phyloP scores from a whole-genome alignment of 2,797 vertebrate genomes.

The Liparis tanakae region DNA sequence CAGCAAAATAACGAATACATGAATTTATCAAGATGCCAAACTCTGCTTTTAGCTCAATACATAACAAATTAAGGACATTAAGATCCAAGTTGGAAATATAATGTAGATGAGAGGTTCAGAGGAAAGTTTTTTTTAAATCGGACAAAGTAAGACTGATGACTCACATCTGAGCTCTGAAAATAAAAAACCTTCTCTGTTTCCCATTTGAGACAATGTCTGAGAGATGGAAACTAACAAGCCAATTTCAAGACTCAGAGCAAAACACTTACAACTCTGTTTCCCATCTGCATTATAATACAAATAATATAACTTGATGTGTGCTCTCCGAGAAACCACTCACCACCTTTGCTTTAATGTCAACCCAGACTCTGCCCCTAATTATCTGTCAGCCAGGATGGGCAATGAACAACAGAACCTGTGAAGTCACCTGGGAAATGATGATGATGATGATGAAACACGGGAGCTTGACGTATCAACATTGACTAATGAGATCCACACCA shows the following conservation, averaged over 20 bases:
- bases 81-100: background rate
- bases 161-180: constrained; percentile 36
- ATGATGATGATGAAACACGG: constrained; percentile 29
- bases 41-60: background rate
- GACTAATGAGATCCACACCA: constrained; percentile 45
- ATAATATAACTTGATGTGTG: constrained; percentile 9
- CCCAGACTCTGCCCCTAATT: constrained; percentile 52
- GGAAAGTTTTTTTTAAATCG: background rate
- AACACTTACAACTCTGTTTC: constrained; percentile 20
- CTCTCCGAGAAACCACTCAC: constrained; percentile 25
- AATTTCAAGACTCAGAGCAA: constrained; percentile 32
- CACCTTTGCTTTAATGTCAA: constrained; percentile 55
- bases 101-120: background rate
- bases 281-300: constrained; percentile 10
- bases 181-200: constrained; percentile 3
- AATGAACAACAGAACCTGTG: constrained; percentile 55
- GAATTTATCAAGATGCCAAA: no score
- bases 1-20: no score
- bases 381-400: constrained; percentile 41
- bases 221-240: constrained; percentile 19
- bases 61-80: background rate
- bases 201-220: constrained; percentile 8
- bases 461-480: constrained; percentile 39
- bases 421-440: constrained; percentile 51
- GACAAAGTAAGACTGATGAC: constrained; percentile 21